Evolutionary conservation across 2,113 vertebrate species (phyloP).

Genomic region (Eleginops maclovinus): DNA sequence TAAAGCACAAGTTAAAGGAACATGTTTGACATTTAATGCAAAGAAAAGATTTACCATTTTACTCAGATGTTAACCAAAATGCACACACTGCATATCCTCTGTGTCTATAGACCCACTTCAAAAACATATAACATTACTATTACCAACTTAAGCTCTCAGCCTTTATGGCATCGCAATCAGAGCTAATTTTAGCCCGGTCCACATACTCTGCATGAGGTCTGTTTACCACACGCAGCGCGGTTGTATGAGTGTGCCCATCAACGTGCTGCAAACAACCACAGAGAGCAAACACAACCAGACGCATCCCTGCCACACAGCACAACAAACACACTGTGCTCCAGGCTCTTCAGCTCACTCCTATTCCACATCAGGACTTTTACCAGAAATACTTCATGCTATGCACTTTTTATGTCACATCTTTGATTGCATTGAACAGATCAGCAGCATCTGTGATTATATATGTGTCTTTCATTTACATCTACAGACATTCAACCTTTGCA

Average conservation of each 20-base stretch:
- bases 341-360: slow-evolving; percentile 28
- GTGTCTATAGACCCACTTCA: slow-evolving; percentile 13
- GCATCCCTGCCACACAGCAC: slow-evolving; percentile 43
- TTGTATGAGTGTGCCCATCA: slow-evolving; percentile 46
- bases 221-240: slow-evolving; percentile 54
- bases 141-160: slow-evolving; percentile 21
- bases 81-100: not conserved
- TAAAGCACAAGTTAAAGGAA: not conserved
- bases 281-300: slow-evolving; percentile 65
- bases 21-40: not conserved
- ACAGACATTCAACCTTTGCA: not conserved
- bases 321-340: slow-evolving; percentile 42
- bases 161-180: slow-evolving; percentile 44
- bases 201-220: slow-evolving; percentile 57
- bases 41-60: not conserved
- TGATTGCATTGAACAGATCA: not conserved
- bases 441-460: not conserved
- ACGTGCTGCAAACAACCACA: slow-evolving; percentile 58
- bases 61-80: slow-evolving; percentile 7
- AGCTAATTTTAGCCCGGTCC: slow-evolving; percentile 58
- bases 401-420: not conserved
- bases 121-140: slow-evolving; percentile 42
- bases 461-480: not conserved
- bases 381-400: slow-evolving; percentile 2
- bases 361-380: slow-evolving; percentile 31